Percentiles rank a stretch among this genome's conserved stretches.
These are phyloP conservation scores for Stictonetta naevosa DNA, from an alignment of 2,113 vertebrate genomes.

Conservation along the genomic window DNA sequence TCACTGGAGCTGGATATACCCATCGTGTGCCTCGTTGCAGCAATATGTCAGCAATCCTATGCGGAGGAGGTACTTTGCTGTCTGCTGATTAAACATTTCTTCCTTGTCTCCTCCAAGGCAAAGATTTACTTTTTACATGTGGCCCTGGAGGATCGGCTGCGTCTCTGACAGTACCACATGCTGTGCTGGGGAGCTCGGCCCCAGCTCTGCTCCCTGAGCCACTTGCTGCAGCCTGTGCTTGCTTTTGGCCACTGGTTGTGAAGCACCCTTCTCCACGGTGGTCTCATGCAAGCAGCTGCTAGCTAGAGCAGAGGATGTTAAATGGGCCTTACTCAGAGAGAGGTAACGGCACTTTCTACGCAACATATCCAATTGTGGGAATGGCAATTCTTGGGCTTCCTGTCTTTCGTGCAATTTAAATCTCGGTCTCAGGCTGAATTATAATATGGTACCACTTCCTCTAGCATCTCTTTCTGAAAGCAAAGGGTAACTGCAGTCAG, in stretches of 20 bases:
- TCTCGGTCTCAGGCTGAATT: neutral
- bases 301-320: neutral
- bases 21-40: neutral
- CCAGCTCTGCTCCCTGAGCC: rapidly evolving
- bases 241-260: neutral
- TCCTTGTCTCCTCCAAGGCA: constrained; percentile 40
- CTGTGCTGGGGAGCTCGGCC: neutral
- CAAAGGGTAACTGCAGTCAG: neutral
- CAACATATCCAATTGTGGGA: neutral
- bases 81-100: constrained; percentile 64
- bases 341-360: neutral
- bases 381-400: rapidly evolving
- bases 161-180: rapidly evolving
- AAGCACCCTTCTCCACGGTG: neutral
- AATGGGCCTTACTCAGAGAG: neutral
- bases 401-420: neutral
- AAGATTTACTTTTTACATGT: constrained; percentile 60
- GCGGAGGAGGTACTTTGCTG: constrained; percentile 5
- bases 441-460: neutral
- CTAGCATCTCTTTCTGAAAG: neutral
- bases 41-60: constrained; percentile 2
- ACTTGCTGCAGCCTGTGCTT: neutral
- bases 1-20: neutral
- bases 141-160: constrained; percentile 2
- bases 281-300: neutral